Base-by-base conservation (phyloP, 2,888 invertebrate species). In the Drosophila algonquin region DNA sequence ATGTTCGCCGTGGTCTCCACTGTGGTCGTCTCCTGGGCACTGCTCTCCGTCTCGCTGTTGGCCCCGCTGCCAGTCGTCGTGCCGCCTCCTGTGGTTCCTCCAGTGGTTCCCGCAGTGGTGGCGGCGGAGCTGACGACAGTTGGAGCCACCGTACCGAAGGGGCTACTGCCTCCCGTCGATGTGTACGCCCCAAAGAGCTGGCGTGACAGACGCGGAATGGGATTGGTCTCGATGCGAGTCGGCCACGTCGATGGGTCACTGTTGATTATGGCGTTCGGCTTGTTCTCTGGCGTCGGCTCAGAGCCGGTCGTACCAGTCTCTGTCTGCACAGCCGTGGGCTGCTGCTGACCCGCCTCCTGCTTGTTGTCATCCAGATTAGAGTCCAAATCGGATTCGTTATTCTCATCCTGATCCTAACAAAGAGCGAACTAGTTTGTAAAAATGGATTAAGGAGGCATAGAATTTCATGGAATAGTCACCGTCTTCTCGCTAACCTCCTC, bases 401-500 rank as follows among this genome's bases (percentile, higher is more conserved):
- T 88, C 82, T 92, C 92, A 64, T 92, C 92, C 74, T 90, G 92
- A 73, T 92, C 92, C 91, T 92, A 55, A 10, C 27, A 32, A 57
- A 21, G 3, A 6, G 27, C 21, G 3, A 14, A 24, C 18, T 7
- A 10, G 30, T 69, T 51, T 72, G 45, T 21, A 62, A 16, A 35
- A 2, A 3, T 9, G 0, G 1, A 2, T 18, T 8, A 4, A 7
- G n/a, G 14, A 14, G 40, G 2, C 5, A 0, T 9, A 10, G n/a
- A n/a, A 21, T 18, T 65, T 56, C 30, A 2, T 54, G n/a, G 14
- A 56, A 60, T 76, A 80, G 14, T 51, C 69, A 89, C 83, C 87
- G 83, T 84, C 76, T 83, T 81, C 59, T 76, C 78, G 64, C 77
- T 82, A 79, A 94, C 95, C 88, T 94, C 94, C 77, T 95, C 95